Base-by-base conservation (phyloP, 2,888 invertebrate species). In the Epinotia demarniana region DNA sequence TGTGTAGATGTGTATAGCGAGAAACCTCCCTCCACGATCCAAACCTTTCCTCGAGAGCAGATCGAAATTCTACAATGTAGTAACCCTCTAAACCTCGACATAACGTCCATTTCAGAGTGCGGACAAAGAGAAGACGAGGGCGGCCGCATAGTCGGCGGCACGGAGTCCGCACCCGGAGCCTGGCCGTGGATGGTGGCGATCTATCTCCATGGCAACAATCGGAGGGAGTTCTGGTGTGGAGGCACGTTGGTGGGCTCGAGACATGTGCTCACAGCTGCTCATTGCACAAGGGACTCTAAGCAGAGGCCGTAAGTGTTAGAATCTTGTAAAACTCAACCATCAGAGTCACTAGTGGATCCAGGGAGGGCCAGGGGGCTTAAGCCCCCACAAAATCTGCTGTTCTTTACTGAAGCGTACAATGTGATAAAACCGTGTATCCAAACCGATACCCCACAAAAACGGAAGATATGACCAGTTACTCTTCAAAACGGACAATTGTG, bases 131-230 rank as follows among this genome's bases (percentile, higher is more conserved):
- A 97, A 92, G 96, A 96, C 83, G 97, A 97, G 71, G 96, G 97
- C 61, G 98, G 97, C 79, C 96, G 99, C 5, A 98, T 99, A 61
- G 99, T 99, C 0, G 99, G 99, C 0, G 99, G 99, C 5, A 96
- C 97, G 72, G 96, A 97, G 86, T 95, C 98, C 0, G 94, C 96
- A 33, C 96, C 97, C 0, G 98, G 98, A 0, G 96, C 97, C 71
- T 98, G 98, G 98, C 99, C 99, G 0, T 99, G 99, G 99, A 97
- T 99, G 97, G 99, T 98, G 0, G 98, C 98, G 1, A 98, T 98
- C 81, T 98, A 97, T 90, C 94, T 98, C 64, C 98, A 98, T 85
- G 98, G 98, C 11, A 96, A 96, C 55, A 96, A 97, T 82, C 95
- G 98, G 39, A 96, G 97, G 0, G 98, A 98, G 89, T 98, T 98